These are phyloP conservation scores for Pilophorus perplexus DNA, from an alignment of 2,888 invertebrate genomes.

Conservation along the genomic window DNA sequence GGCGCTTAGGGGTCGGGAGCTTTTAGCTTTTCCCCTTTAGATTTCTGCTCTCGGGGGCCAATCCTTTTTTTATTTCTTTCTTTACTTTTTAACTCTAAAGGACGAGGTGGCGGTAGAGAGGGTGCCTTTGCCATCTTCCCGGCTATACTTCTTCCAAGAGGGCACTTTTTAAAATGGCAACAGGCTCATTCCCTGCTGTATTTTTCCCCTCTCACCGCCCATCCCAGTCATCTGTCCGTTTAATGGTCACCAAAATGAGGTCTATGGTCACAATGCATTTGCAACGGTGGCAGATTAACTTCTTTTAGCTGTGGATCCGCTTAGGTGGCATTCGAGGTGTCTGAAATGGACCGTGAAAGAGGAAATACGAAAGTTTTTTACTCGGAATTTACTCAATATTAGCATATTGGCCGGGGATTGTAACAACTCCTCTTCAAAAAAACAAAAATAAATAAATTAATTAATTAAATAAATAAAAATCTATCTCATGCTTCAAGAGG, in stretches of 20 bases:
- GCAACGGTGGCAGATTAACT: too few relatives aligned
- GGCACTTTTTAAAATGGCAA: conserved; percentile 31
- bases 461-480: too few relatives aligned
- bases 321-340: too few relatives aligned
- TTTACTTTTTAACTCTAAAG: conserved; percentile 4
- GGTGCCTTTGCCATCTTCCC: neutral
- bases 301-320: too few relatives aligned
- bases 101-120: neutral
- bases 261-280: neutral
- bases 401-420: too few relatives aligned
- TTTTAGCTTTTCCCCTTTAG: conserved; percentile 24
- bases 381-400: too few relatives aligned
- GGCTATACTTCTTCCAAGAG: conserved; percentile 4
- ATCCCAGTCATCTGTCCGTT: conserved; percentile 13
- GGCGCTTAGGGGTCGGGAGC: neutral
- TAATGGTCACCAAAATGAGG: conserved; percentile 23
- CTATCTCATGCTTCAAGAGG: too few relatives aligned
- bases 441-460: too few relatives aligned
- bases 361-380: too few relatives aligned
- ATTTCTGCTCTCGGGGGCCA: conserved; percentile 15
- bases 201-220: neutral
- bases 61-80: neutral
- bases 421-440: too few relatives aligned
- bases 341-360: too few relatives aligned
- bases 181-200: conserved; percentile 28